phyloP scores from a whole-genome alignment of 2,113 vertebrate genomes.

The Chaenocephalus aceratus region DNA sequence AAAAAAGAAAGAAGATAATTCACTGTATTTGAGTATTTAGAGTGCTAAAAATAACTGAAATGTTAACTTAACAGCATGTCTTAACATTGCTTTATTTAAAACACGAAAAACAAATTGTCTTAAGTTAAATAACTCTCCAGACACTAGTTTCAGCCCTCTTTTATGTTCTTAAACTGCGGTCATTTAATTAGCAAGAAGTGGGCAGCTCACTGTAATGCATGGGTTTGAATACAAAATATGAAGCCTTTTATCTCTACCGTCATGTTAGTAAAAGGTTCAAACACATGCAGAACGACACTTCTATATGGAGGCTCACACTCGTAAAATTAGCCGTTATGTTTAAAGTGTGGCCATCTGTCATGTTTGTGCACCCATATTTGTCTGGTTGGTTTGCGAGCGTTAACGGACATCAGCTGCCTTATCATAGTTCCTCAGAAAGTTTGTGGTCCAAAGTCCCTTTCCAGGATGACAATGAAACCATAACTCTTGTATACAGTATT shows the following conservation, averaged over 20 bases:
- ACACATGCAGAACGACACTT: neutral
- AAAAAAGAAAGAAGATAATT: no score
- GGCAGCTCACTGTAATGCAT: neutral
- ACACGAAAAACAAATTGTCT: no score
- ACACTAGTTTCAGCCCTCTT: neutral
- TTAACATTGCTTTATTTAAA: neutral
- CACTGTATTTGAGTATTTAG: no score
- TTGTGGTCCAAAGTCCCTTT: conserved; percentile 54
- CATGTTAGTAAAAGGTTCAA: conserved; percentile 2
- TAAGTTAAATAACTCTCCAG: no score
- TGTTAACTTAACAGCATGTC: neutral
- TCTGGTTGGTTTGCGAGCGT: conserved; percentile 35
- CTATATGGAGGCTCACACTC: neutral
- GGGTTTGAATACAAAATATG: neutral
- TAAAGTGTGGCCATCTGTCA: conserved; percentile 6
- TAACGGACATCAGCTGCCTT: conserved; percentile 48
- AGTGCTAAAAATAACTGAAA: neutral
- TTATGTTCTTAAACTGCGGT: neutral
- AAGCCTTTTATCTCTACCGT: neutral
- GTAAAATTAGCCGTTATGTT: neutral
- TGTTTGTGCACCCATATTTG: neutral
- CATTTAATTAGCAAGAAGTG: neutral
- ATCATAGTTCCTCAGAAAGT: conserved; percentile 64
- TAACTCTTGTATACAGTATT: neutral
- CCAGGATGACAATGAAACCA: conserved; percentile 19